phyloP scores from a whole-genome alignment of 2,888 invertebrate genomes.

The Apamea anceps region DNA sequence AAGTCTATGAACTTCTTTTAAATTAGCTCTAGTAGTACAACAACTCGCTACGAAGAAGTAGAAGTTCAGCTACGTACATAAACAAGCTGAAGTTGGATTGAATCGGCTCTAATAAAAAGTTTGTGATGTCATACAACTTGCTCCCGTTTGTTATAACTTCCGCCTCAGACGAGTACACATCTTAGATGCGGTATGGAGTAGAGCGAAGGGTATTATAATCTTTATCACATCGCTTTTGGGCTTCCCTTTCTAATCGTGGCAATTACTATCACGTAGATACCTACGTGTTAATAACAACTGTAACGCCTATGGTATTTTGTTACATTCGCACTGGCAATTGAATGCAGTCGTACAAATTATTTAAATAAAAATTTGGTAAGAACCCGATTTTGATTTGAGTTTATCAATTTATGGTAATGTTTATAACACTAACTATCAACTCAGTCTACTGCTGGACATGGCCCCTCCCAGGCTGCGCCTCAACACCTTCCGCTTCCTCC shows the following conservation, averaged over 20 bases:
- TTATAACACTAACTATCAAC: background rate
- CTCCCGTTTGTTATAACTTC: conserved; percentile 49
- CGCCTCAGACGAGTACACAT: conserved; percentile 19
- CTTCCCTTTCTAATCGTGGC: background rate
- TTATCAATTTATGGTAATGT: background rate
- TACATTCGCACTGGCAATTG: background rate
- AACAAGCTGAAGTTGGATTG: conserved; percentile 49
- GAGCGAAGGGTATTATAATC: too few species aligned
- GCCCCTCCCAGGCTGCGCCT: too few species aligned
- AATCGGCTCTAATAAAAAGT: conserved; percentile 59
- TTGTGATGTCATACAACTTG: conserved; percentile 56
- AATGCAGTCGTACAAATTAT: background rate
- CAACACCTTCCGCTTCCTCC: too few species aligned
- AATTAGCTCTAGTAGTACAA: conserved; percentile 19
- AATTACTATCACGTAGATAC: background rate
- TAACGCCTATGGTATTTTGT: background rate
- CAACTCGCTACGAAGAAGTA: conserved; percentile 8
- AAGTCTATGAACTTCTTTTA: conserved; percentile 5
- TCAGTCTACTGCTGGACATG: background rate
- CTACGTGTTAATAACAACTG: background rate
- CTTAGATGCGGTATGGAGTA: background rate
- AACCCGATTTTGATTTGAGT: background rate
- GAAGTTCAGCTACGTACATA: conserved; percentile 38
- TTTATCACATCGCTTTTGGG: background rate
- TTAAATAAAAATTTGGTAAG: background rate